Evolutionary conservation across 2,888 invertebrate species (phyloP).

Genomic region (Cephus spinipes): DNA sequence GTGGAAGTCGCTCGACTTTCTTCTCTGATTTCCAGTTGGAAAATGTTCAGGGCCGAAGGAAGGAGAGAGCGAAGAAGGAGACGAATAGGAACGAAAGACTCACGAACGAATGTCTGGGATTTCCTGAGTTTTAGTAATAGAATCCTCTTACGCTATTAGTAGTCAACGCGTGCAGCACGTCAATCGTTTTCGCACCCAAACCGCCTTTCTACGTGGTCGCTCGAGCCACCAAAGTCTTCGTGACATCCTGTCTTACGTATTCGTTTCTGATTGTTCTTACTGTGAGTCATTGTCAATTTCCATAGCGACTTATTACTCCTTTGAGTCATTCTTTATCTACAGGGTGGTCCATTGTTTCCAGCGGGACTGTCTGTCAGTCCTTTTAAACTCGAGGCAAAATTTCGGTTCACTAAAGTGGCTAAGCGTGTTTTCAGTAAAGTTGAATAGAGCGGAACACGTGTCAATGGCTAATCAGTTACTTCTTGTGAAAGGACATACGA

Average conservation of each 20-base stretch:
- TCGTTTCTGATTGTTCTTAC: constrained; percentile 17
- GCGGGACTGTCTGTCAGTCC: background rate
- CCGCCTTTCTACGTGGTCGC: constrained; percentile 38
- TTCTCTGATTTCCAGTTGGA: background rate
- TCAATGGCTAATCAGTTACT: background rate
- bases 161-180: background rate
- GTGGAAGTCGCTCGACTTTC: background rate
- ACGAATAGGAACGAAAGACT: background rate
- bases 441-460: background rate
- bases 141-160: background rate
- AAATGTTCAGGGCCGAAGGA: background rate
- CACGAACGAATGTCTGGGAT: background rate
- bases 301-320: background rate
- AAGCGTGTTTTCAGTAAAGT: background rate
- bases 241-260: constrained; percentile 50
- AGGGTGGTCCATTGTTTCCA: constrained; percentile 2
- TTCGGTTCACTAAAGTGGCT: background rate
- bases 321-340: background rate
- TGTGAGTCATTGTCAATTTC: background rate
- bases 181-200: constrained; percentile 1
- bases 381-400: background rate
- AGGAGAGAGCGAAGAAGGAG: background rate
- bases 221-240: constrained; percentile 43
- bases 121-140: no score
- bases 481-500: background rate